Conservation (phyloP, 2,113 vertebrate species). For the Burhinus bistriatus region DNA sequence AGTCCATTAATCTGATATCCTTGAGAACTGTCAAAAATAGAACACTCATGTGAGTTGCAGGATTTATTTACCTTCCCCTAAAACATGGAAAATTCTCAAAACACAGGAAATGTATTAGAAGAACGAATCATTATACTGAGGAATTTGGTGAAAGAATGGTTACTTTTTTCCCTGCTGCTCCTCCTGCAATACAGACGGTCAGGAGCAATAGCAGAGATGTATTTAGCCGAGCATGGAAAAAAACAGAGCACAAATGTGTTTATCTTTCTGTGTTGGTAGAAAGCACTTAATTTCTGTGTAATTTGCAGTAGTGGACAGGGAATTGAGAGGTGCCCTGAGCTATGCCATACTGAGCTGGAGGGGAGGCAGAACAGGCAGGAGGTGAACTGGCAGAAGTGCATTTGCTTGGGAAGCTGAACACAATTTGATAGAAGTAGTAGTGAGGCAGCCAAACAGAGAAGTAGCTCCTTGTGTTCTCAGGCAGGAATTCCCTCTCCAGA, state of each 20-base stretch:
- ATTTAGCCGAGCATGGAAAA: neutral
- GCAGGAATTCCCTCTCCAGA: neutral
- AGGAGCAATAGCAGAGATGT: neutral
- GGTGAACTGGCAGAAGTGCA: neutral
- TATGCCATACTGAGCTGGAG: neutral
- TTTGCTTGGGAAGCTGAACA: neutral
- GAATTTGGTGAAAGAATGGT: neutral
- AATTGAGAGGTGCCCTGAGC: neutral
- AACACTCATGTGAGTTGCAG: conserved; percentile 5
- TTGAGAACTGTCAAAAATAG: conserved; percentile 57
- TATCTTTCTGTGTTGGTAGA: neutral
- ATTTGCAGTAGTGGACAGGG: neutral
- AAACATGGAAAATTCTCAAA: neutral
- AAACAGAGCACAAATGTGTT: neutral
- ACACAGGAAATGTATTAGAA: conserved; percentile 1
- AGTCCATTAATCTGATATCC: conserved; percentile 53
- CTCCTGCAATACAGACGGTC: neutral
- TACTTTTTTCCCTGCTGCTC: neutral
- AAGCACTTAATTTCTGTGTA: neutral
- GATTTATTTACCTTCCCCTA: conserved; percentile 55
- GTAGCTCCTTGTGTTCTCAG: neutral
- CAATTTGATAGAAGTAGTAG: neutral
- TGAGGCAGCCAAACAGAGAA: neutral
- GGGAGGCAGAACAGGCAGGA: neutral
- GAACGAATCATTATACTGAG: neutral